Conservation (phyloP, 2,888 invertebrate species). For the Argynnis bischoffii region DNA sequence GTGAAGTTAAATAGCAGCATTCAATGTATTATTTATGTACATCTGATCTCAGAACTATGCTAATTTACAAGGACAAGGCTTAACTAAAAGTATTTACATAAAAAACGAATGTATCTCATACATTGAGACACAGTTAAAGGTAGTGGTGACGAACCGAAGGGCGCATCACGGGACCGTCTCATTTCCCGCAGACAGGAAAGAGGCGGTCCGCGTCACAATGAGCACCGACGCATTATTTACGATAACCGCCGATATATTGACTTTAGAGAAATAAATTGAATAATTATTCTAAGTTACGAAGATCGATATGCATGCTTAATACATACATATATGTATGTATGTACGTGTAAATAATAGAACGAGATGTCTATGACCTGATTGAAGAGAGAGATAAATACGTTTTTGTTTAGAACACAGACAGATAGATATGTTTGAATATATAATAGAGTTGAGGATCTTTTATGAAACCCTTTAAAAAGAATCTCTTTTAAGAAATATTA, state of each 20-base stretch:
- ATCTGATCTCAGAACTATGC: too few relatives aligned
- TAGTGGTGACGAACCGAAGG: constrained; percentile 43
- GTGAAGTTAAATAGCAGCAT: too few relatives aligned
- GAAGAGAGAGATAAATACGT: too few relatives aligned
- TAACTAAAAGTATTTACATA: neutral
- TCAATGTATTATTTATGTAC: too few relatives aligned
- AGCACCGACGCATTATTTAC: constrained; percentile 58
- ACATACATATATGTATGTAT: neutral
- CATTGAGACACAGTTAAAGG: constrained; percentile 13
- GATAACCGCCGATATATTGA: constrained; percentile 54
- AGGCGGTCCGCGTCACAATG: constrained; percentile 66
- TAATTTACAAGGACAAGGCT: too few relatives aligned
- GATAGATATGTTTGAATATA: too few relatives aligned
- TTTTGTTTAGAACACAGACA: too few relatives aligned
- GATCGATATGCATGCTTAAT: constrained; percentile 13
- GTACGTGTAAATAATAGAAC: too few relatives aligned
- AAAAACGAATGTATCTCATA: neutral
- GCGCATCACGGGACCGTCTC: constrained; percentile 60
- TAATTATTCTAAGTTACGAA: constrained; percentile 32
- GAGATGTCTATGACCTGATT: too few relatives aligned
- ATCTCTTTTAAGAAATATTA: neutral
- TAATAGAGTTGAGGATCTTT: too few relatives aligned
- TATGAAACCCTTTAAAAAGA: neutral
- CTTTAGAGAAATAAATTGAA: constrained; percentile 39
- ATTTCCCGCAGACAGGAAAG: constrained; percentile 73